Evolutionary conservation across 2,888 invertebrate species (phyloP).

Genomic region (Byasa hedistus): DNA sequence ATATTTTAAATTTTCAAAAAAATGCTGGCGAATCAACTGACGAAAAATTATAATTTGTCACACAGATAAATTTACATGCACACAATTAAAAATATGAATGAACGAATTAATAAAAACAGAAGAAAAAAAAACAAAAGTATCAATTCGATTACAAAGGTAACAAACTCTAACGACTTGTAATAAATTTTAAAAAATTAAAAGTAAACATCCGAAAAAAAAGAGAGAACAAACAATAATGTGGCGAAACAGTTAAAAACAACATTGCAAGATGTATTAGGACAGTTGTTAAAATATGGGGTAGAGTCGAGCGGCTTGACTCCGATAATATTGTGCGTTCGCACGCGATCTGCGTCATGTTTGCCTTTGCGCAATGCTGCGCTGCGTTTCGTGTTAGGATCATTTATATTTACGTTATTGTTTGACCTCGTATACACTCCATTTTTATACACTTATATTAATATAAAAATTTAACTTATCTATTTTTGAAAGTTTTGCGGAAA

Average conservation of each 20-base stretch:
- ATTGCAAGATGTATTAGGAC: slow-evolving; percentile 81
- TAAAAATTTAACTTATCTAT: no score
- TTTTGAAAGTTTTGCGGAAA: not conserved
- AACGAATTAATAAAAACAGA: slow-evolving; percentile 5
- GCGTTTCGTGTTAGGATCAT: slow-evolving; percentile 30
- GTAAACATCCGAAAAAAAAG: slow-evolving; percentile 71
- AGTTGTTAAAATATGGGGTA: slow-evolving; percentile 81
- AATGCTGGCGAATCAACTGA: slow-evolving; percentile 44
- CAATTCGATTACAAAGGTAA: slow-evolving; percentile 34
- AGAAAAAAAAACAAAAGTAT: slow-evolving; percentile 21
- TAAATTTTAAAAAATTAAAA: slow-evolving; percentile 70
- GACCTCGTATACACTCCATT: slow-evolving; percentile 26
- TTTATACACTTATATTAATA: not conserved
- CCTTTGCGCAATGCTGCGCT: slow-evolving; percentile 46
- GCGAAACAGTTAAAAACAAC: slow-evolving; percentile 79
- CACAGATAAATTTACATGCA: slow-evolving; percentile 78
- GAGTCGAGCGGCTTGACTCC: slow-evolving; percentile 66
- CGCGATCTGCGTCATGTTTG: slow-evolving; percentile 63
- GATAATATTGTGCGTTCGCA: slow-evolving; percentile 68
- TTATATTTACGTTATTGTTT: slow-evolving; percentile 32
- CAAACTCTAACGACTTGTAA: slow-evolving; percentile 48
- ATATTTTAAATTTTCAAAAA: slow-evolving; percentile 75
- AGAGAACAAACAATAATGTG: slow-evolving; percentile 70
- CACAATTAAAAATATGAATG: slow-evolving; percentile 2
- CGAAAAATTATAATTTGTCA: slow-evolving; percentile 31